Percentiles rank a stretch among this genome's conserved stretches.
Conservation (phyloP, 1,140 invertebrate genomes). For the Heliconius eleuchia region DNA sequence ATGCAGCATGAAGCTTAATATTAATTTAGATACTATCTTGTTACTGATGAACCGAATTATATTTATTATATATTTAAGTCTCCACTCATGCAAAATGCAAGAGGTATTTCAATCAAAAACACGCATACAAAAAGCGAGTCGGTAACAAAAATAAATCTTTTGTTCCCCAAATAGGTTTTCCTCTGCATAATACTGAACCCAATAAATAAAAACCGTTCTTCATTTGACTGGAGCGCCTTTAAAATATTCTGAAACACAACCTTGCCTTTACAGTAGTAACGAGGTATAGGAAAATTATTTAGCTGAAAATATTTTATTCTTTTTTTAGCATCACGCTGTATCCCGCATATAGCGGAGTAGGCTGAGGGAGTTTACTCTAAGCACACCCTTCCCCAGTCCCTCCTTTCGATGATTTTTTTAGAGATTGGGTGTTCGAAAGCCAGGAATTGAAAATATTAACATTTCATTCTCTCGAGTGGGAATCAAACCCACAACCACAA, state of each 20-base stretch:
- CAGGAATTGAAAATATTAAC: too few relatives aligned
- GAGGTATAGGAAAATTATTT: constrained; percentile 3
- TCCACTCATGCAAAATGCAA: too few relatives aligned
- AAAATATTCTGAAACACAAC: constrained; percentile 53
- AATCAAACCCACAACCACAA: too few relatives aligned
- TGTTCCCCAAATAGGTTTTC: neutral
- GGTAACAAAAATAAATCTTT: too few relatives aligned
- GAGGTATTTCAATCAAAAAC: too few relatives aligned
- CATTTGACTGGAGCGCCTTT: constrained; percentile 47
- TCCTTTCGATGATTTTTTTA: neutral
- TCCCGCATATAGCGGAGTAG: neutral
- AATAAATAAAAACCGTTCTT: constrained; percentile 36
- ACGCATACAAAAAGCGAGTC: too few relatives aligned
- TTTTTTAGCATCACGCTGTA: neutral
- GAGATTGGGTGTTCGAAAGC: too few relatives aligned
- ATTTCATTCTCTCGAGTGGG: too few relatives aligned
- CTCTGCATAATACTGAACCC: constrained; percentile 3
- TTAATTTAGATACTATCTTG: too few relatives aligned
- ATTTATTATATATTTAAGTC: too few relatives aligned
- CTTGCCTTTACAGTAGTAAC: constrained; percentile 8
- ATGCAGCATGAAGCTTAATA: too few relatives aligned
- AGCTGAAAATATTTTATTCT: neutral
- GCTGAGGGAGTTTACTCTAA: neutral
- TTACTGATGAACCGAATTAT: too few relatives aligned
- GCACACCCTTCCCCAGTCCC: neutral